These are phyloP conservation scores for Sitta europaea DNA, from an alignment of 2,113 vertebrate species.

Conservation along the genomic window DNA sequence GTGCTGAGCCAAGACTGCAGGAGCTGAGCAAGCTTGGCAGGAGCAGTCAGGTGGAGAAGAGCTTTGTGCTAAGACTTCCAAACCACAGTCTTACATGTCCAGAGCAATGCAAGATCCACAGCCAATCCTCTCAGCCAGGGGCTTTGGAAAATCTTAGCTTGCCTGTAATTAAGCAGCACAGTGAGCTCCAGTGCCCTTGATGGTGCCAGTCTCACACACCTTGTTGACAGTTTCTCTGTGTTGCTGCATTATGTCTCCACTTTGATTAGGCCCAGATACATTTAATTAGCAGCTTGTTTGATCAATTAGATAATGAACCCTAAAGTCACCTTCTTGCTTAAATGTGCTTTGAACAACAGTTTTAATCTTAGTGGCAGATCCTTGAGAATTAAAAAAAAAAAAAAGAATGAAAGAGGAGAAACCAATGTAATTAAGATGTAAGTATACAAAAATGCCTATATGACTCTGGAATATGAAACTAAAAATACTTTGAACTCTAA, in stretches of 20 bases:
- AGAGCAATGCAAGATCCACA: background rate
- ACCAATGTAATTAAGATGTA: slow-evolving; percentile 37
- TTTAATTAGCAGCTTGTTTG: slow-evolving; percentile 72
- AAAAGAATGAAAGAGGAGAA: background rate
- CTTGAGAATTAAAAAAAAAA: too few species aligned
- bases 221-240: slow-evolving; percentile 38
- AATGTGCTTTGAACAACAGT: slow-evolving; percentile 60
- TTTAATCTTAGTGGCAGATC: slow-evolving; percentile 42
- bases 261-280: slow-evolving; percentile 70
- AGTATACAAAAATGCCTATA: background rate
- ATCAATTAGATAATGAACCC: slow-evolving; percentile 71
- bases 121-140: background rate
- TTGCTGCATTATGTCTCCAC: slow-evolving; percentile 38
- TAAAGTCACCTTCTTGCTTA: slow-evolving; percentile 70
- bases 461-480: background rate
- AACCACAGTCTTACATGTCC: background rate
- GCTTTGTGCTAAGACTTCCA: background rate
- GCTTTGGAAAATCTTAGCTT: background rate
- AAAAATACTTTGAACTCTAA: background rate
- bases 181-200: background rate
- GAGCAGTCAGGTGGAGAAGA: background rate
- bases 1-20: background rate
- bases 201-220: background rate
- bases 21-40: background rate
- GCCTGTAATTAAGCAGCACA: slow-evolving; percentile 24